These are phyloP conservation scores for Uromys caudimaculatus DNA, from an alignment of 2,797 vertebrate species.

Conservation along the genomic window DNA sequence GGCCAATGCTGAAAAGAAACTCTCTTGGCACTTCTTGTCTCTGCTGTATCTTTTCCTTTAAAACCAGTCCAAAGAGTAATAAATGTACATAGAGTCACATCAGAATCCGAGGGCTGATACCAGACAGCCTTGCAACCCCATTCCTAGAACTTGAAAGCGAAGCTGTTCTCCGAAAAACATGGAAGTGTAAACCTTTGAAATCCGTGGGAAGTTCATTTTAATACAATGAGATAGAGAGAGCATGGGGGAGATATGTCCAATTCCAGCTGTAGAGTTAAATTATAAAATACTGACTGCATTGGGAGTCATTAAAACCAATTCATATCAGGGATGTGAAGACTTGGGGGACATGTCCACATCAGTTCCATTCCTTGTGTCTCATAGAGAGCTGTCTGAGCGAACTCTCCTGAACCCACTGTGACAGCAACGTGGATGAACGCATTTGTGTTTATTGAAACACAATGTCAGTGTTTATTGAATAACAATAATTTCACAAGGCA, in stretches of 20 bases:
- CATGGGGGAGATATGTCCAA: background rate
- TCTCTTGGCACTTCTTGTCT: background rate
- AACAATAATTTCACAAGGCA: background rate
- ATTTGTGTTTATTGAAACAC: background rate
- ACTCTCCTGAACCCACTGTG: background rate
- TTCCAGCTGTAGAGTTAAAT: background rate
- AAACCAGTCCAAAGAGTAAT: constrained; percentile 36
- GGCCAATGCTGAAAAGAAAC: background rate
- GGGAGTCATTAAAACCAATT: background rate
- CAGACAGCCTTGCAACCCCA: background rate
- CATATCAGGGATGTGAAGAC: background rate
- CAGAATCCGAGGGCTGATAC: background rate
- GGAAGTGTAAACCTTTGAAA: constrained; percentile 1
- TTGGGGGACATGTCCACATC: background rate
- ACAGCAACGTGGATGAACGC: background rate
- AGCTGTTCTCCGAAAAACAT: background rate
- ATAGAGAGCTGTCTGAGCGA: background rate
- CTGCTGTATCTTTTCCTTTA: constrained; percentile 28
- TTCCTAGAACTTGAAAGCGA: background rate
- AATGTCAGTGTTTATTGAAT: background rate
- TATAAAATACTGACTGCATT: background rate
- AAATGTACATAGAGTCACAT: background rate
- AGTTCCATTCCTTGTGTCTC: background rate
- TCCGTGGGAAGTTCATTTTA: background rate
- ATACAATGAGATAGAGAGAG: background rate